Conservation (phyloP, 2,797 vertebrate genomes). For the Mionectes olivaceus region DNA sequence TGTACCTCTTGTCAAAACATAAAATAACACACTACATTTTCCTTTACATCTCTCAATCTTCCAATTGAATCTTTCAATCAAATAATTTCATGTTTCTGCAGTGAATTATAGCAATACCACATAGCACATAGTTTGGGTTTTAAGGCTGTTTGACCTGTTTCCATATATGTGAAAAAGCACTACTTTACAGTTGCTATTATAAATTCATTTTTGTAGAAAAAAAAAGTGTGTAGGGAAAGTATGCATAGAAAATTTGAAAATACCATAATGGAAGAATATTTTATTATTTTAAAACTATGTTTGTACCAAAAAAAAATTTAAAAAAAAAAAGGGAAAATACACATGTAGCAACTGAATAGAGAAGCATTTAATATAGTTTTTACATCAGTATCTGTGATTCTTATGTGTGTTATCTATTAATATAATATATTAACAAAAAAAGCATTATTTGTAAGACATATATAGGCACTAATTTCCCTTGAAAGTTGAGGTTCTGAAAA, state of each 20-base stretch:
- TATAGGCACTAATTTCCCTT: background rate
- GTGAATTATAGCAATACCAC: background rate
- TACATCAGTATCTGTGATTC: background rate
- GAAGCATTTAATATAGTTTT: background rate
- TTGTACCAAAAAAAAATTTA: background rate
- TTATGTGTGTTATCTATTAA: background rate
- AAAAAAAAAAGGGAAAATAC: background rate
- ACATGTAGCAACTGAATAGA: background rate
- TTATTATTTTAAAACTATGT: background rate
- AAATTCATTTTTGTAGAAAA: background rate
- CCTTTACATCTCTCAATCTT: background rate
- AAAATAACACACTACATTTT: background rate
- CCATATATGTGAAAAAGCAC: background rate
- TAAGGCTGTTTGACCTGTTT: background rate
- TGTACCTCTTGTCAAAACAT: background rate
- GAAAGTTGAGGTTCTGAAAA: background rate
- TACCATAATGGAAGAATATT: background rate
- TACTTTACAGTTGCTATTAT: background rate
- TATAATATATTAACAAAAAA: background rate
- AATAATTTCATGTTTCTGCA: background rate
- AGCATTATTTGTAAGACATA: background rate
- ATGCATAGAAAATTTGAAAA: background rate
- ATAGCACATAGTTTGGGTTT: background rate
- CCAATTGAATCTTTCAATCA: background rate
- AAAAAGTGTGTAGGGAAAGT: background rate